phyloP scores from a whole-genome alignment of 2,888 invertebrate species.

The Pristionchus exspectatus region DNA sequence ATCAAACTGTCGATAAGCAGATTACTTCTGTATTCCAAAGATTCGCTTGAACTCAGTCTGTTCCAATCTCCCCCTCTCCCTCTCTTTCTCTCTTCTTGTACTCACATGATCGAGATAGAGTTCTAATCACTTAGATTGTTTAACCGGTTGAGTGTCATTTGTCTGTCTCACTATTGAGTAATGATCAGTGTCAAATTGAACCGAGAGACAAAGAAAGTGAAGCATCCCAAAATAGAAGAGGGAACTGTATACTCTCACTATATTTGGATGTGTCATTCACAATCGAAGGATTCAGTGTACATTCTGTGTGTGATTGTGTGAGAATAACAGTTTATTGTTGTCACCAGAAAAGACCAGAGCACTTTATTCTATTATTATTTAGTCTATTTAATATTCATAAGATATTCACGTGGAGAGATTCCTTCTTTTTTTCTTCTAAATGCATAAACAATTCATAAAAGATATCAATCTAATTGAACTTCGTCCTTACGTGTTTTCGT shows the following conservation, averaged over 20 bases:
- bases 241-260: slow-evolving; percentile 5
- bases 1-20: slow-evolving; percentile 28
- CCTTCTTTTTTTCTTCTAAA: background rate
- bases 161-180: background rate
- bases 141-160: background rate
- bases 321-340: background rate
- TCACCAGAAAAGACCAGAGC: background rate
- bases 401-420: background rate
- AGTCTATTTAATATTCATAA: background rate
- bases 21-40: background rate
- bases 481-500: background rate
- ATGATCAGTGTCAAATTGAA: background rate
- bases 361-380: background rate
- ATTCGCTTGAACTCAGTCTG: background rate
- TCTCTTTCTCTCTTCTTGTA: background rate
- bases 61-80: background rate
- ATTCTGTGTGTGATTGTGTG: background rate
- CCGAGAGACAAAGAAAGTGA: background rate
- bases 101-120: background rate
- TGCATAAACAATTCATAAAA: background rate
- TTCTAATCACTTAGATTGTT: background rate
- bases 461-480: slow-evolving; percentile 34
- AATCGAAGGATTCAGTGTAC: background rate
- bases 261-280: background rate
- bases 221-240: background rate